Conservation (phyloP, 1,140 invertebrate species). For the Limonius californicus region DNA sequence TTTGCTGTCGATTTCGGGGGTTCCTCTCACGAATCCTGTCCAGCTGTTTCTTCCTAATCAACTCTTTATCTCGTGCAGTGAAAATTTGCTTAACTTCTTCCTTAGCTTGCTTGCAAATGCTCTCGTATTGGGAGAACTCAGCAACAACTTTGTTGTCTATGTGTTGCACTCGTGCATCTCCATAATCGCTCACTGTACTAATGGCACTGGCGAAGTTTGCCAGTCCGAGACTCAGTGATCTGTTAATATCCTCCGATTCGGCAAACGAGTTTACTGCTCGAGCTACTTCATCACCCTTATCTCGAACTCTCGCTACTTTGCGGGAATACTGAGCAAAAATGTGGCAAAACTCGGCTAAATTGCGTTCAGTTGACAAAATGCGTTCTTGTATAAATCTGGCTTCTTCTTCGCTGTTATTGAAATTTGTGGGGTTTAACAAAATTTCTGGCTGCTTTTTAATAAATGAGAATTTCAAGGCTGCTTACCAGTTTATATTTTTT, state of each 20-base stretch:
- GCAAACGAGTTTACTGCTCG: conserved; percentile 61
- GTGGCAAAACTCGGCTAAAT: conserved; percentile 64
- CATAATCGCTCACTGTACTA: conserved; percentile 65
- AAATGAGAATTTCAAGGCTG: no score
- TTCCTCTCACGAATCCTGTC: conserved; percentile 61
- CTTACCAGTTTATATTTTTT: conserved; percentile 22
- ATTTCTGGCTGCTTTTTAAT: no score
- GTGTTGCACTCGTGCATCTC: conserved; percentile 65
- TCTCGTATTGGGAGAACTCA: conserved; percentile 65
- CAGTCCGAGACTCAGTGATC: conserved; percentile 59
- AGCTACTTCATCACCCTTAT: conserved; percentile 65
- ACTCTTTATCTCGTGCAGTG: conserved; percentile 62
- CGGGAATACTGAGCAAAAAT: conserved; percentile 62
- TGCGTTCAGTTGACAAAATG: conserved; percentile 62
- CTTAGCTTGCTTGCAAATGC: conserved; percentile 66
- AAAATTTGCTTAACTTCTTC: conserved; percentile 71
- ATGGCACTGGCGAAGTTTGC: conserved; percentile 61
- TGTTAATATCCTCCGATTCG: conserved; percentile 65
- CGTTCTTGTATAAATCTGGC: conserved; percentile 69
- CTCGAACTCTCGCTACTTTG: conserved; percentile 66
- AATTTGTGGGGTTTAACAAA: no score
- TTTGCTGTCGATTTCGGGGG: conserved; percentile 64
- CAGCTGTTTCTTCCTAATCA: conserved; percentile 59
- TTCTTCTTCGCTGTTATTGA: conserved; percentile 56
- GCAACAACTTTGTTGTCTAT: conserved; percentile 64